Percentiles rank a stretch among this genome's conserved stretches.
phyloP scores from a whole-genome alignment of 2,113 vertebrate genomes.

The Salvator merianae region DNA sequence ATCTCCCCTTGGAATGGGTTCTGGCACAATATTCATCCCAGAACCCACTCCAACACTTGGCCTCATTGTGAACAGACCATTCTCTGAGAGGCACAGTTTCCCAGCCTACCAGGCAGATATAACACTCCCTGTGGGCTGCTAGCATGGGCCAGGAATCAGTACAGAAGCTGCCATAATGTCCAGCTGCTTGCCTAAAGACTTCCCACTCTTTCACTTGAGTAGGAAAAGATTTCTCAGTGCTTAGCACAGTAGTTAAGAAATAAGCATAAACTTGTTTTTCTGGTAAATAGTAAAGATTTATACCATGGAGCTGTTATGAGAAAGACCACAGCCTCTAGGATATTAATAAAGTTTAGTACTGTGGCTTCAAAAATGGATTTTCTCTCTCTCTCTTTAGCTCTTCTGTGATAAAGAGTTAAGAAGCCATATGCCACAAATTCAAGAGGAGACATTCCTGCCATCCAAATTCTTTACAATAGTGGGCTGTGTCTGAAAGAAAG shows the following conservation, averaged over 20 bases:
- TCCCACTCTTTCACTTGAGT: not conserved
- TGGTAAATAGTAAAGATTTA: not conserved
- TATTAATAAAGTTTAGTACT: not conserved
- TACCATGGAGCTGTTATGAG: not conserved
- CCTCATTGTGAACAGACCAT: no score
- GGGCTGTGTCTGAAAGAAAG: not conserved
- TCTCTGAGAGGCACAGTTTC: no score
- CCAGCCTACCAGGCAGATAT: no score
- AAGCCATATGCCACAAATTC: not conserved
- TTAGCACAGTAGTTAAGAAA: not conserved
- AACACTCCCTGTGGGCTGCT: no score
- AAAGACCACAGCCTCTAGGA: not conserved
- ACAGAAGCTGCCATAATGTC: no score
- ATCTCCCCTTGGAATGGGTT: no score
- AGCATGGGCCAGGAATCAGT: no score
- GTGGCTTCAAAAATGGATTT: not conserved
- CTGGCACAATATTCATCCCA: no score
- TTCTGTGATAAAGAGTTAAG: not conserved
- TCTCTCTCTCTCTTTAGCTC: not conserved
- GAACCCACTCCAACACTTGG: no score
- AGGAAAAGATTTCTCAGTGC: not conserved
- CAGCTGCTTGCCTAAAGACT: not conserved
- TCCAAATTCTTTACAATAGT: not conserved
- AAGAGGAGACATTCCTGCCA: not conserved
- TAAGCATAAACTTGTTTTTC: not conserved